Percentiles rank a stretch among this genome's conserved stretches.
Conservation (phyloP, 2,113 vertebrate genomes). For the Microtus montanus region DNA sequence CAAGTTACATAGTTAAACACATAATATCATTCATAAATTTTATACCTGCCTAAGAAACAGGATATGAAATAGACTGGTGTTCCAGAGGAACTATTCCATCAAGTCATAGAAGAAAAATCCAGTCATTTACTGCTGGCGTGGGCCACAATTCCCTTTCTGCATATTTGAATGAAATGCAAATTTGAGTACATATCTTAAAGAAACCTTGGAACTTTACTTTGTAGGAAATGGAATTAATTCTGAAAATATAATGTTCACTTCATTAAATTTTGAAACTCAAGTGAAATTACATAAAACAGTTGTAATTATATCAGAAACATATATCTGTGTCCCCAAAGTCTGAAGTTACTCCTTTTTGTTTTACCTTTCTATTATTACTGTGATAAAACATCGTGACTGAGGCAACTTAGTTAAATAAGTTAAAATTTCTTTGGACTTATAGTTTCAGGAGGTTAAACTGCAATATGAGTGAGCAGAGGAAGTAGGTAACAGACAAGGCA, state of each 20-base stretch:
- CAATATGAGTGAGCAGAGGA: neutral
- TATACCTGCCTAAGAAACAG: neutral
- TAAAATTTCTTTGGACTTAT: neutral
- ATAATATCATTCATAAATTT: neutral
- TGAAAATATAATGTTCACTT: neutral
- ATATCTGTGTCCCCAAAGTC: neutral
- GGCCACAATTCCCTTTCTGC: neutral
- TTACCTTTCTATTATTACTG: neutral
- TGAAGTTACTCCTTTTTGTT: neutral
- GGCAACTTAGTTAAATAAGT: neutral
- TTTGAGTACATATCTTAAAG: neutral
- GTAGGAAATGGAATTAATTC: neutral
- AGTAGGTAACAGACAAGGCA: neutral
- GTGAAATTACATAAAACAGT: neutral
- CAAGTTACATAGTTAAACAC: neutral
- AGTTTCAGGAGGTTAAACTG: neutral
- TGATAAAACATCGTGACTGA: neutral
- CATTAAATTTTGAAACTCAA: neutral
- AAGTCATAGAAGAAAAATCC: neutral
- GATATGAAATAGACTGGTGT: neutral
- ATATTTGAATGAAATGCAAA: neutral
- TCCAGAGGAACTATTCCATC: neutral
- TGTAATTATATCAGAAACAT: neutral
- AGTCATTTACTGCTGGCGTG: neutral
- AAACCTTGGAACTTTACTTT: neutral